These are phyloP conservation scores for Miltochrista miniata DNA, from an alignment of 2,888 invertebrate genomes.

Conservation along the genomic window DNA sequence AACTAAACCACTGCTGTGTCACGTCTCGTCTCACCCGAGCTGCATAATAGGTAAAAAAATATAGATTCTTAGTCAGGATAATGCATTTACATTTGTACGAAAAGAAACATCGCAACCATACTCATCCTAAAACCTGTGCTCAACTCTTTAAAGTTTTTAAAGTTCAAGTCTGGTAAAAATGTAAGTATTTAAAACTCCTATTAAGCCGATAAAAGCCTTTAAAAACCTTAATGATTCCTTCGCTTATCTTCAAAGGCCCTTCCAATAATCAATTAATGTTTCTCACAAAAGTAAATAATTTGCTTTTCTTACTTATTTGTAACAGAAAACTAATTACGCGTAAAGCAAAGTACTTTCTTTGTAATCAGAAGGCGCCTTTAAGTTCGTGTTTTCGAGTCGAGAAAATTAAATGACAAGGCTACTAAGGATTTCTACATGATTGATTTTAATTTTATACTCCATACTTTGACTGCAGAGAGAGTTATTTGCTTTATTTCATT, in stretches of 20 bases:
- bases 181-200: neutral
- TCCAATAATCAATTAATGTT: conserved; percentile 14
- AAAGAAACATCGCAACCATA: neutral
- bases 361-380: conserved; percentile 28
- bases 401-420: conserved; percentile 18
- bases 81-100: no score
- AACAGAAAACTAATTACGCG: conserved; percentile 37
- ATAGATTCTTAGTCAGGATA: no score
- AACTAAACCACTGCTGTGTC: no score
- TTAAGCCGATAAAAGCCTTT: neutral
- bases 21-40: no score
- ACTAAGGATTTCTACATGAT: neutral
- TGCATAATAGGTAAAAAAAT: no score
- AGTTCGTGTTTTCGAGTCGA: conserved; percentile 11
- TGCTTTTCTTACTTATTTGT: conserved; percentile 22
- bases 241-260: conserved; percentile 1
- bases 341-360: conserved; percentile 25
- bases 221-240: conserved; percentile 1
- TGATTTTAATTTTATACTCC: no score
- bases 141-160: neutral
- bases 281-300: conserved; percentile 25
- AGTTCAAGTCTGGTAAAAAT: neutral
- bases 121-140: neutral
- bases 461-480: no score
- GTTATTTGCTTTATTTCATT: no score